Evolutionary conservation across 1,140 invertebrate genomes (phyloP), one percentile per base, ranked within the genome.

Genomic region (Prorops nasuta): DNA sequence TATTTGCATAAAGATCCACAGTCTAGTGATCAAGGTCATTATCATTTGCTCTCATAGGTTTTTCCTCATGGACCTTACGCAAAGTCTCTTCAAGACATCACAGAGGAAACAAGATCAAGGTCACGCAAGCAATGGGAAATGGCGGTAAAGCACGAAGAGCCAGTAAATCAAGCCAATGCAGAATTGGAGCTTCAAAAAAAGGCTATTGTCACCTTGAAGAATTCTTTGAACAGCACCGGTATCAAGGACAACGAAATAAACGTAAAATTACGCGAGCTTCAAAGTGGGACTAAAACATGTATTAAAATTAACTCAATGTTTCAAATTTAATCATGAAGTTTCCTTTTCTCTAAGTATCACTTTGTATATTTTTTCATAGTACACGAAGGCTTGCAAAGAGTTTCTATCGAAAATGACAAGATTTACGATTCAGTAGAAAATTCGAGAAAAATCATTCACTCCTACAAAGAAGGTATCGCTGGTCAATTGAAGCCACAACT

Each of bases 171-270:
- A 2, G 65, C 65, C 1, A 61, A 44, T 37, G 54, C 59, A 2
- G 58, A 77, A 12, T 58, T 81, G 2, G 64, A 80, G 18, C 24
- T 50, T 3, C 77, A 81, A 47, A 77, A 80, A 45, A 57, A 77
- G 17, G 69, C 74, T 10, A 75, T 84, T 3, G 65, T 76, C 9
- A 49, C 66, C 36, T 63, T 83, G 1, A 81, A 80, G 53, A 54
- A 77, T 28, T 77, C 76, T 3, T 65, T 84, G 3, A 79, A 80
- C 15, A 72, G 58, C 21, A 79, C 81, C 0, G 81, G 78, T 0
- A 72, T 75, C 14, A 79, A 72, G 6, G 81, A 81, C 24, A 83
- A 84, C 54, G 68, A 79, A 28, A 78, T 84, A 24, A 73, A 76
- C 39, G 49, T 76, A 3, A 77, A 79, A 53, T 55, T 81, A n/a